Conservation (phyloP, 2,113 vertebrate species). For the Gymnorhina tibicen region DNA sequence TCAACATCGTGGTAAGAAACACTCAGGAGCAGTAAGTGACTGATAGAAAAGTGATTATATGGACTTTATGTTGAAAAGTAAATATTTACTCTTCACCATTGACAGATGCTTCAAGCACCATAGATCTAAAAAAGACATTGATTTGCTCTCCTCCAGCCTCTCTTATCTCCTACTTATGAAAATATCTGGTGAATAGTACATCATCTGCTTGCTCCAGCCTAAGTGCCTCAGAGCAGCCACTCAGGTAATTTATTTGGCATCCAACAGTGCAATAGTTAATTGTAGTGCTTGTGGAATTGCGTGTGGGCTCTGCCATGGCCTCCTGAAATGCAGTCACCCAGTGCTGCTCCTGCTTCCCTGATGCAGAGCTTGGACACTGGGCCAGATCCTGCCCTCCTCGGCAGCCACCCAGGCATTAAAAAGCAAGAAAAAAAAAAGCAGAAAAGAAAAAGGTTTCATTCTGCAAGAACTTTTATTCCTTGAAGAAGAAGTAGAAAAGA, state of each 20-base stretch:
- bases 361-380: background rate
- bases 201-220: conserved; percentile 17
- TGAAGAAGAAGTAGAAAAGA: background rate
- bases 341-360: background rate
- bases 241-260: conserved; percentile 30
- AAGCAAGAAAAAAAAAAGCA: accelerated
- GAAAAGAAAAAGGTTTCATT: background rate
- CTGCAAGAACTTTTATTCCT: background rate
- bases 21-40: conserved; percentile 52
- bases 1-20: conserved; percentile 31
- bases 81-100: conserved; percentile 69
- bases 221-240: background rate
- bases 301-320: background rate
- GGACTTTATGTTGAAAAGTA: conserved; percentile 64
- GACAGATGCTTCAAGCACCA: conserved; percentile 61
- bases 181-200: conserved; percentile 39
- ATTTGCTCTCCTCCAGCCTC: conserved; percentile 51
- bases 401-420: background rate
- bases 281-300: background rate
- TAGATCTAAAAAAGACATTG: conserved; percentile 50
- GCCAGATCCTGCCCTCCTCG: background rate
- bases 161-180: conserved; percentile 54
- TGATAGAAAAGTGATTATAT: conserved; percentile 69
- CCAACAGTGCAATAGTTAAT: conserved; percentile 33
- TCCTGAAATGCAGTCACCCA: background rate